Conservation (phyloP, 2,888 invertebrate genomes). For the Volucella zonaria region DNA sequence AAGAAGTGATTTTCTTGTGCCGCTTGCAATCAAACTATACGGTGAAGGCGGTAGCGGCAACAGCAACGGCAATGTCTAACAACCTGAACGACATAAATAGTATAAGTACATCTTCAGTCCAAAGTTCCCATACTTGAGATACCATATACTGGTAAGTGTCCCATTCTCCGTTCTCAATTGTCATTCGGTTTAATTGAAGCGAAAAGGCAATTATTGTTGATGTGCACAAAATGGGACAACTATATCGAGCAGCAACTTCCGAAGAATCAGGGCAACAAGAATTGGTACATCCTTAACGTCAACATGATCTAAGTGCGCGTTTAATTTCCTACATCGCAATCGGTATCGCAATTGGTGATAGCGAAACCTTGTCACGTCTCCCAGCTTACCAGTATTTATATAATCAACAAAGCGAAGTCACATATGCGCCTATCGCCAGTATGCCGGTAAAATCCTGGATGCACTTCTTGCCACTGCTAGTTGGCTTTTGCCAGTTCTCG, state of each 20-base stretch:
- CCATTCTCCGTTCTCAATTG: conserved; percentile 5
- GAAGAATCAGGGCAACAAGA: conserved; percentile 70
- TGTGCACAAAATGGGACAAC: conserved; percentile 57
- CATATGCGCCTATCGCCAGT: conserved; percentile 61
- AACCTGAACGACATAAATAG: conserved; percentile 67
- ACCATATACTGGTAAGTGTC: background rate
- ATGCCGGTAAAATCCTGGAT: conserved; percentile 68
- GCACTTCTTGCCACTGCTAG: conserved; percentile 55
- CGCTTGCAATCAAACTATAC: conserved; percentile 55
- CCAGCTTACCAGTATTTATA: conserved; percentile 67
- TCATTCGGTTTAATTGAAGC: conserved; percentile 11
- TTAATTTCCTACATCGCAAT: conserved; percentile 35
- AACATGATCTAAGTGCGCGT: conserved; percentile 21
- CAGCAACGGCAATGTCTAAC: conserved; percentile 53
- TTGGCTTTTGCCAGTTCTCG: conserved; percentile 52
- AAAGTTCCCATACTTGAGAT: background rate
- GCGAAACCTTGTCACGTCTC: conserved; percentile 71
- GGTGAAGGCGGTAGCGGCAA: background rate
- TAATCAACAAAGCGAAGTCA: conserved; percentile 64
- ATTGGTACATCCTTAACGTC: conserved; percentile 64
- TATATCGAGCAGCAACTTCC: conserved; percentile 64
- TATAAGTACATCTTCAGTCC: conserved; percentile 11
- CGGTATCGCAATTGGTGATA: conserved; percentile 45
- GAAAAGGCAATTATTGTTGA: conserved; percentile 45
- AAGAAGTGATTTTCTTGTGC: conserved; percentile 68